These are phyloP conservation scores for Jaculus jaculus DNA, from an alignment of 2,113 vertebrate genomes.

Conservation along the genomic window DNA sequence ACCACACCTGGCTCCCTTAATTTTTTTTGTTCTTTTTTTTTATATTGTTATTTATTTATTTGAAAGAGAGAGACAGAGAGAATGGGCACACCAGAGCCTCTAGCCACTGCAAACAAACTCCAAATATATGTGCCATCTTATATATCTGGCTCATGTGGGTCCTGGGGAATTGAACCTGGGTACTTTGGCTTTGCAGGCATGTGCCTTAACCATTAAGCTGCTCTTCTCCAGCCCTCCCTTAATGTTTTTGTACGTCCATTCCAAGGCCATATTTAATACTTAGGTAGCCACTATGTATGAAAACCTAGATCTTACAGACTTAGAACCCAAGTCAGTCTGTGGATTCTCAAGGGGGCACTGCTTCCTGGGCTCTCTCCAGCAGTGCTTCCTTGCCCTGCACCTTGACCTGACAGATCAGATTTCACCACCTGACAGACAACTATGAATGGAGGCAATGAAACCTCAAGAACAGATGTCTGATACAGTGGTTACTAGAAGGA, in stretches of 20 bases:
- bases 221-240: neutral
- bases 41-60: no score
- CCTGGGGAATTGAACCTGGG: no score
- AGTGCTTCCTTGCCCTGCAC: accelerated
- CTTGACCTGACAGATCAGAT: neutral
- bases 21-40: no score
- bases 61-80: no score
- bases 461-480: neutral
- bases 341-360: neutral
- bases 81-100: no score
- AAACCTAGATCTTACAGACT: neutral
- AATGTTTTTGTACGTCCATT: neutral
- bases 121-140: no score
- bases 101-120: no score
- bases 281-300: neutral
- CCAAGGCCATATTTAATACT: neutral
- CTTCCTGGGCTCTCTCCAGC: neutral
- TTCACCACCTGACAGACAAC: neutral
- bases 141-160: no score
- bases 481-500: neutral
- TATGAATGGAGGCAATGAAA: neutral
- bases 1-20: no score
- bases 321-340: neutral
- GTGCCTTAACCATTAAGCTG: no score
- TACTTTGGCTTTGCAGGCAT: no score